These are phyloP conservation scores for Craseonycteris thonglongyai DNA, from an alignment of 2,113 vertebrate genomes.

Conservation along the genomic window DNA sequence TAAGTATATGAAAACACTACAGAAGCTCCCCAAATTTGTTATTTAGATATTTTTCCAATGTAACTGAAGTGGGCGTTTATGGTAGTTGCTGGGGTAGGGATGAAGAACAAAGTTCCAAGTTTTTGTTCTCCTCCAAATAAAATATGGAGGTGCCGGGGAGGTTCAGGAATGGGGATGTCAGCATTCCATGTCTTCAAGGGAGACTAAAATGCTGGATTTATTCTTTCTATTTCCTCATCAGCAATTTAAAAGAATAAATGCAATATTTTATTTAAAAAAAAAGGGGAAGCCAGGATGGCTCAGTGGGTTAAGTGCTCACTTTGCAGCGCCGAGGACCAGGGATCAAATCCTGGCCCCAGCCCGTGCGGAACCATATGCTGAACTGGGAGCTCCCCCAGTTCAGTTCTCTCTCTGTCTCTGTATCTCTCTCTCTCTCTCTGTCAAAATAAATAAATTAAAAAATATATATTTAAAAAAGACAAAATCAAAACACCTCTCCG, in stretches of 20 bases:
- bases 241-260: slow-evolving; percentile 2
- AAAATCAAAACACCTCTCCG: neutral
- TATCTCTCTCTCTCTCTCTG: too few relatives aligned
- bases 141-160: neutral
- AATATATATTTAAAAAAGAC: too few relatives aligned
- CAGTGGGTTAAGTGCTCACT: too few relatives aligned
- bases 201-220: slow-evolving; percentile 25
- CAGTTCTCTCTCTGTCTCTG: too few relatives aligned
- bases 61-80: neutral
- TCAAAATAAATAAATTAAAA: too few relatives aligned
- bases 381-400: too few relatives aligned
- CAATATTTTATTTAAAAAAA: neutral
- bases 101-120: neutral
- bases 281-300: too few relatives aligned
- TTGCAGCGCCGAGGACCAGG: too few relatives aligned
- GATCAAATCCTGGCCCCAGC: too few relatives aligned
- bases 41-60: slow-evolving; percentile 32
- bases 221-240: neutral
- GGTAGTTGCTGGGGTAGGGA: neutral
- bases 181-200: neutral
- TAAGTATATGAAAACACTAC: neutral
- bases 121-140: neutral
- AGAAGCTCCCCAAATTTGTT: slow-evolving; percentile 12
- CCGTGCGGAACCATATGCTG: too few relatives aligned
- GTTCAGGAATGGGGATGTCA: neutral